Base-by-base conservation (phyloP, 2,797 vertebrate species). In the Coilia nasus region DNA sequence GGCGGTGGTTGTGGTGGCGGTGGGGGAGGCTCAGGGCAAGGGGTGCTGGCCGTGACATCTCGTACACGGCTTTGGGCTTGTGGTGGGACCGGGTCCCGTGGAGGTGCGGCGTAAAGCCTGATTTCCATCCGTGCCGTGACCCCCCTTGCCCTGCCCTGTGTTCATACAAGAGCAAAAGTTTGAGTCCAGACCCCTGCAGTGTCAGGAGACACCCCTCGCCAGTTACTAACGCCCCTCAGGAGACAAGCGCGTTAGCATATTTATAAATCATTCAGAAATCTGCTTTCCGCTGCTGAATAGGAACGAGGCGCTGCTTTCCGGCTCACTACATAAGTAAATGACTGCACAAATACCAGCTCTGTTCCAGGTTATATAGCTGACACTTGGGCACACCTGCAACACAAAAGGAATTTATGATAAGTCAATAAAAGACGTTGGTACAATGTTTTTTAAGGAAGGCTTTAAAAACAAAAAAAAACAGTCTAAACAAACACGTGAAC, bases 251-350 rank as follows among this genome's bases (percentile, higher is more conserved):
- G 75, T 90, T 91, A 89, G 90, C 89, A 91, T 90, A 91, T 86
- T 89, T 89, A 89, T 90, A 90, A 91, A 91, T 91, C 87, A 90
- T 91, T 90, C 90, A 91, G 82, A 86, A 88, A 89, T 90, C 89
- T 80, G 84, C 84, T 88, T 83, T 71, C 23, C 85, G 67, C 62
- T 87, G 83, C 81, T 71, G 88, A 89, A 89, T 87, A 88, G 81
- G 57, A 88, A 86, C 86, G 87, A 82, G 81, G 19, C 64, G 85
- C 82, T 80, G 59, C 85, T 83, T 83, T 82, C 71, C 71, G 71
- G 35, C 62, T 71, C 28, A 28, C 82, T 84, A 83, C 84, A 89
- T 88, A 78, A 41, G 86, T 89, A 90, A 91, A 89, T 89, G 83
- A 84, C 23, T 81, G 83, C 23, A 75, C 82, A 71, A 46, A 83